phyloP scores from a whole-genome alignment of 2,888 invertebrate species.

The Acleris holmiana region DNA sequence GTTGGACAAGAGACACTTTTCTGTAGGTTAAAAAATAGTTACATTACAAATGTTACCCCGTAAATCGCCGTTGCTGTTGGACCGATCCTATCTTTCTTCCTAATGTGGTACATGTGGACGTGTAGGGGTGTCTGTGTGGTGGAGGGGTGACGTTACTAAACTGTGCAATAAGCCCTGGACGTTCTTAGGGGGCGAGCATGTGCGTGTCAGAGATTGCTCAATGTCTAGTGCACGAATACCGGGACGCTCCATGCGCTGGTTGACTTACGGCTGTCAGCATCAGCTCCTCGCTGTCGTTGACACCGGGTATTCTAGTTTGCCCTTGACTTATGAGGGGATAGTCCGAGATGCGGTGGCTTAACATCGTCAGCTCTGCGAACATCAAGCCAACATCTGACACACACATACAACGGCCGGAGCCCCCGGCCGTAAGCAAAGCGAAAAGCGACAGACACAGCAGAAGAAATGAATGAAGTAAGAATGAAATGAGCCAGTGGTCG shows the following conservation, averaged over 20 bases:
- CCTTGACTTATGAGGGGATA: slow-evolving; percentile 97
- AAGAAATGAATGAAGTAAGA: slow-evolving; percentile 51
- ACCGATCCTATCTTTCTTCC: slow-evolving; percentile 53
- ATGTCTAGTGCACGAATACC: slow-evolving; percentile 60
- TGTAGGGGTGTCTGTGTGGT: slow-evolving; percentile 69
- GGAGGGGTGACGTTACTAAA: slow-evolving; percentile 49
- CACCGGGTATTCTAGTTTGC: slow-evolving; percentile 96
- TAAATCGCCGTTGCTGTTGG: slow-evolving; percentile 36
- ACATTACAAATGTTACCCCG: slow-evolving; percentile 48
- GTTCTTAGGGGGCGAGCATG: slow-evolving; percentile 76
- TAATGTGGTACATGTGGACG: slow-evolving; percentile 61
- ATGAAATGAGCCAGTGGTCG: slow-evolving; percentile 72
- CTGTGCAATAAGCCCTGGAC: slow-evolving; percentile 72
- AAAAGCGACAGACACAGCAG: slow-evolving; percentile 52
- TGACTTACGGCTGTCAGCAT: slow-evolving; percentile 93
- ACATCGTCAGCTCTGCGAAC: slow-evolving; percentile 91
- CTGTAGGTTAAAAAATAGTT: slow-evolving; percentile 83
- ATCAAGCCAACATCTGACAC: slow-evolving; percentile 74
- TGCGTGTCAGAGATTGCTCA: slow-evolving; percentile 71
- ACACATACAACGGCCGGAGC: slow-evolving; percentile 66
- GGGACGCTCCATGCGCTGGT: slow-evolving; percentile 76
- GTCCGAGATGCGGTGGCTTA: slow-evolving; percentile 93
- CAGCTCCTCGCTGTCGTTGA: slow-evolving; percentile 97
- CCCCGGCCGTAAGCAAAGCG: slow-evolving; percentile 68
- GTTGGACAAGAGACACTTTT: slow-evolving; percentile 91